Evolutionary conservation across 2,888 invertebrate genomes (phyloP), one percentile per base, ranked within the genome.

Genomic region (Microplitis deprimator): DNA sequence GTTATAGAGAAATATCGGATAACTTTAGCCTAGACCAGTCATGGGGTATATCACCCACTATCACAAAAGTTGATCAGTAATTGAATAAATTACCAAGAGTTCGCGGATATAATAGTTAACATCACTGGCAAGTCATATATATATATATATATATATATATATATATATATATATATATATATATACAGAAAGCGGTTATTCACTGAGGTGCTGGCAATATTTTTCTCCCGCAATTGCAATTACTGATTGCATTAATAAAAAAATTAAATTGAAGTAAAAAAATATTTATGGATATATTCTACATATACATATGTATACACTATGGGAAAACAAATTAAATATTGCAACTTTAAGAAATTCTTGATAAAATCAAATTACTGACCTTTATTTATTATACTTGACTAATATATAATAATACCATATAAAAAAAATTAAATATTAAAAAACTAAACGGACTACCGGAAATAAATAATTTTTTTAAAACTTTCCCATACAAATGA

Each of bases 51-150:
- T 81, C 81, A 79, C 61, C 41, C 40, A 20, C 38, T 84, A 86
- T 86, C 86, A 85, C 83, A 86, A 86, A 85, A 86, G 79, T 85
- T 83, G 84, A 86, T 86, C 86, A 84, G 78, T 81, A 79, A 86
- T 86, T 83, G 85, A 86, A 86, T 85, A 84, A 85, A 86, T 85
- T 85, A 84, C 83, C 81, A 62, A 77, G 78, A 74, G 72, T 68
- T 72, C 72, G 73, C 79, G 64, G 74, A 78, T 78, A 80, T 70
- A 77, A 77, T 79, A 78, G 16, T 16, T 62, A 16, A 62, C 62
- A 62, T 62, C 20, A 62, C n/a, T 16, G 10, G 62, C 62, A 17
- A 62, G n/a, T 62, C 62, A 62, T 62, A 20, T 20, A 20, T 20
- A 20, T 17, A 17, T 17, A 17, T 17, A 17, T 17, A 17, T 17